Base-by-base conservation (phyloP, 2,113 vertebrate genomes). In the Tetraodon nigroviridis region DNA sequence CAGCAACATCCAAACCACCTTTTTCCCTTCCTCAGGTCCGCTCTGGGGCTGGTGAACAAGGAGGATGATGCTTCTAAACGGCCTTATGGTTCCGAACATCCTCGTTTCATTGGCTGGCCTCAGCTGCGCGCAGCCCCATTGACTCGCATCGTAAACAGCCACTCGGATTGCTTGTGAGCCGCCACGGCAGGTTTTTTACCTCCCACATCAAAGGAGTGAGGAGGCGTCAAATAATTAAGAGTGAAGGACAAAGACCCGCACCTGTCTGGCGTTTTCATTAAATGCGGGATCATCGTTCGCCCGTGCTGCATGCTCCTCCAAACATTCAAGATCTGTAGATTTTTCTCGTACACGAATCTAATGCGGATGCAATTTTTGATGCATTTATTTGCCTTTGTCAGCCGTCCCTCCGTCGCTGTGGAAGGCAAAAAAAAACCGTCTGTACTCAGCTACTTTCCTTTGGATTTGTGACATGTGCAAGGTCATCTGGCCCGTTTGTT, bases 61-160 rank as follows among this genome's bases (percentile, higher is more conserved):
- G 68, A 61, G 57, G 73, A 71, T 76, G 61, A 71, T 80, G 58
- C 72, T 81, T 66, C 66, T 73, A 74, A 65, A 64, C 71, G 44
- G 69, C 58, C 22, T 49, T 12, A 1, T 44, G 71, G 71, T 80
- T 83, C 71, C 83, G 83, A 64, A 48, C 29, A 16, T 67, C 75
- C 68, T 80, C 80, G 76, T 88, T 87, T 88, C 88, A 90, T 90
- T 87, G 89, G 73, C 68, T 18, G 20, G 78, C 72, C 77, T 83
- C 79, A 88, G 83, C 84, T 86, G 84, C 73, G 80, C 73, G 84
- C 64, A 85, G 76, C 81, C 59, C 81, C 51, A 18, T 65, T 50
- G 14, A 58, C 73, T 61, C 20, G 63, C 80, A 70, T 61, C 27
- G 51, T 61, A 78, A 80, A 77, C 57, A 11, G 58, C 37, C 69